Evolutionary conservation across 2,113 vertebrate genomes (phyloP).

Genomic region (Sylvilagus bachmani): DNA sequence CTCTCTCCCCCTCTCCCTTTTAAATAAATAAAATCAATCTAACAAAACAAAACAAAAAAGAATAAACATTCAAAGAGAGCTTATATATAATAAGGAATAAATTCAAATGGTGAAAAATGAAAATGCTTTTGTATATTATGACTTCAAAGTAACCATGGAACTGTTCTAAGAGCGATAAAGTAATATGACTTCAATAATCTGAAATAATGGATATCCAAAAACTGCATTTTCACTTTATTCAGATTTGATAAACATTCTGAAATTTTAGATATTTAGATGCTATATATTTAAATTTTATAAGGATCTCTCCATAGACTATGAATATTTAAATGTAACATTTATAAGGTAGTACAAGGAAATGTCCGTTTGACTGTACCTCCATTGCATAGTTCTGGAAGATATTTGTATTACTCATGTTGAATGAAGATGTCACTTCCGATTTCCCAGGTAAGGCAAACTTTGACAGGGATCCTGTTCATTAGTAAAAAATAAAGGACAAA

Average conservation of each 20-base stretch:
- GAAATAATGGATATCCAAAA: conserved; percentile 30
- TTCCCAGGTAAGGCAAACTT: conserved; percentile 92
- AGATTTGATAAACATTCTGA: background rate
- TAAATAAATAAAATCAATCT: too few relatives aligned
- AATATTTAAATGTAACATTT: conserved; percentile 3
- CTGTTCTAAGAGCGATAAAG: conserved; percentile 4
- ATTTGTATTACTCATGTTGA: conserved; percentile 92
- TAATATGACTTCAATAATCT: conserved; percentile 10
- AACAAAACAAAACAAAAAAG: too few relatives aligned
- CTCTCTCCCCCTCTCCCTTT: too few relatives aligned
- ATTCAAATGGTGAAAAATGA: conserved; percentile 34
- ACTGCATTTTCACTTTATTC: conserved; percentile 24
- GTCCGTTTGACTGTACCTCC: conserved; percentile 90
- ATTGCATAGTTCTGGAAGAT: conserved; percentile 94
- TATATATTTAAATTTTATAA: background rate
- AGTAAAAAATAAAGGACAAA: conserved; percentile 66
- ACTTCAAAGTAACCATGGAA: background rate
- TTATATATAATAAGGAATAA: background rate
- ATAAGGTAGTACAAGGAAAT: conserved; percentile 26
- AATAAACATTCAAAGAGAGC: conserved; percentile 43
- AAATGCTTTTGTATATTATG: conserved; percentile 25
- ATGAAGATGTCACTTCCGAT: conserved; percentile 92
- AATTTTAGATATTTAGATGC: background rate
- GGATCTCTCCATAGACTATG: too few relatives aligned
- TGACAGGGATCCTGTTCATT: conserved; percentile 87